Percentiles rank a stretch among this genome's conserved stretches.
These are phyloP conservation scores for Calosoma granatense DNA, from an alignment of 1,140 invertebrate genomes.

Conservation along the genomic window DNA sequence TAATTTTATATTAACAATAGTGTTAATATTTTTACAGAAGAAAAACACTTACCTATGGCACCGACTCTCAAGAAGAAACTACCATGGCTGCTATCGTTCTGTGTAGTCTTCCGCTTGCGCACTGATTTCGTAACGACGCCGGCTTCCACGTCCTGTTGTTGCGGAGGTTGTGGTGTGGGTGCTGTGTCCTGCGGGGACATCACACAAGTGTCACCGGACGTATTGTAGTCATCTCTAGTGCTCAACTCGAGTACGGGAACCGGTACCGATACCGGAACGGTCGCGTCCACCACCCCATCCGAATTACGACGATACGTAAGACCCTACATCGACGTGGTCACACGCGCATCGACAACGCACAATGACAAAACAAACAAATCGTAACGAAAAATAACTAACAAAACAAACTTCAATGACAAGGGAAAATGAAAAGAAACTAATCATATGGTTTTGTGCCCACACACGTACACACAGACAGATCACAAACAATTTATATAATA, in stretches of 20 bases:
- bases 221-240: too few relatives aligned
- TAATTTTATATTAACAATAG: neutral
- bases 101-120: constrained; percentile 79
- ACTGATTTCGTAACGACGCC: constrained; percentile 48
- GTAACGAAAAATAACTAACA: constrained; percentile 18
- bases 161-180: constrained; percentile 15
- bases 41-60: constrained; percentile 67
- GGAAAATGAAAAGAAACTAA: constrained; percentile 14
- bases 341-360: too few relatives aligned
- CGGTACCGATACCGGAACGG: too few relatives aligned
- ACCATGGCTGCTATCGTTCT: constrained; percentile 87
- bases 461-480: too few relatives aligned
- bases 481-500: too few relatives aligned
- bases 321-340: constrained; percentile 29
- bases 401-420: constrained; percentile 15
- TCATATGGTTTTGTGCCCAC: too few relatives aligned
- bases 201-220: neutral
- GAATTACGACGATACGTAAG: constrained; percentile 34
- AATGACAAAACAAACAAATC: constrained; percentile 23
- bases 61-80: constrained; percentile 94
- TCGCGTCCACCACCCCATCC: constrained; percentile 34
- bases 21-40: neutral
- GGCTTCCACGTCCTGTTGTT: constrained; percentile 52
- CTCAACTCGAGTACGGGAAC: constrained; percentile 25
- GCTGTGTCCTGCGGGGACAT: constrained; percentile 12